phyloP scores from a whole-genome alignment of 1,140 invertebrate genomes.

The Neelides sp. region DNA sequence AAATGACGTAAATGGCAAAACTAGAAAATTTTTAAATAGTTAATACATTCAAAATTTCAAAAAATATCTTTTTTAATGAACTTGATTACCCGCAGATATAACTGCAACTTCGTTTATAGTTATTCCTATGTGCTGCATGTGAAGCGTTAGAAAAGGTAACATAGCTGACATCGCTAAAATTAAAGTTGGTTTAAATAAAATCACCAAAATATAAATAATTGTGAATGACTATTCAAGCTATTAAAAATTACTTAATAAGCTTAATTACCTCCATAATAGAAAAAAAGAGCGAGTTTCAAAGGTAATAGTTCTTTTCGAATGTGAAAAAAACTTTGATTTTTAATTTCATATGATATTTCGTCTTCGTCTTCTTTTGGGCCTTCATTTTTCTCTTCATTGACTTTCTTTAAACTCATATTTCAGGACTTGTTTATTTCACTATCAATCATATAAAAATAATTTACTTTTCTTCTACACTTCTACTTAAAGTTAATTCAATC shows the following conservation, averaged over 20 bases:
- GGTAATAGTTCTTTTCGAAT: slow-evolving; percentile 32
- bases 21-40: slow-evolving; percentile 68
- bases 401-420: too few species aligned
- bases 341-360: too few species aligned
- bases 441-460: too few species aligned
- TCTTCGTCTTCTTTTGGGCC: too few species aligned
- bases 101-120: not conserved
- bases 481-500: too few species aligned
- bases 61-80: not conserved
- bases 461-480: too few species aligned
- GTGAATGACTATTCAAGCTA: slow-evolving; percentile 12
- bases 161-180: slow-evolving; percentile 59
- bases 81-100: not conserved
- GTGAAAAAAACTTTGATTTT: too few species aligned
- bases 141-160: slow-evolving; percentile 67
- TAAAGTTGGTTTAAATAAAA: slow-evolving; percentile 15
- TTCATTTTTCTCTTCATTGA: too few species aligned
- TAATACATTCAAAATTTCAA: slow-evolving; percentile 62
- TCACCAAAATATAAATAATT: slow-evolving; percentile 17
- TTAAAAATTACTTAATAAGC: slow-evolving; percentile 7
- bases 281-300: slow-evolving; percentile 63
- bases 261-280: slow-evolving; percentile 57
- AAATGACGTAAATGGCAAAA: slow-evolving; percentile 66
- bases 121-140: slow-evolving; percentile 54
- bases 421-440: too few species aligned